Conservation (phyloP, 2,797 vertebrate species). For the Lepidocolaptes lacrymiger region DNA sequence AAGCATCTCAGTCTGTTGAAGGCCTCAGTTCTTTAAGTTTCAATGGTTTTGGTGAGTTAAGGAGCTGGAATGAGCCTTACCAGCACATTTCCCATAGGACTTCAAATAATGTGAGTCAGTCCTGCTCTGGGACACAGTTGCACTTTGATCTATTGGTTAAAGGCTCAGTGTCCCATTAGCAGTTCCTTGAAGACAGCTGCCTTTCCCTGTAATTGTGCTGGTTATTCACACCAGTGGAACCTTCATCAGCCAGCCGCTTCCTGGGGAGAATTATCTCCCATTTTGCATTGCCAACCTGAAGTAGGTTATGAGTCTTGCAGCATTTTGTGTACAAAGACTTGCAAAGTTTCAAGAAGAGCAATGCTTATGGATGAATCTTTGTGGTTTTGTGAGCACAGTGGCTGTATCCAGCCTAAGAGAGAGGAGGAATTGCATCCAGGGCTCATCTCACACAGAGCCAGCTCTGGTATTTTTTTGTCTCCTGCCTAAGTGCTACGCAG, state of each 20-base stretch:
- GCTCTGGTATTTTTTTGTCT: background rate
- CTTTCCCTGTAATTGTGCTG: constrained; percentile 48
- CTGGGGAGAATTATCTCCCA: constrained; percentile 8
- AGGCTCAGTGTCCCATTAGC: background rate
- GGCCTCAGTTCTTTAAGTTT: background rate
- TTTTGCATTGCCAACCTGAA: constrained; percentile 17
- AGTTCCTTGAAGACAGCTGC: background rate
- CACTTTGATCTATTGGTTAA: constrained; percentile 61
- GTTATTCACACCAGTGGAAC: constrained; percentile 37
- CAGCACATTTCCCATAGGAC: background rate
- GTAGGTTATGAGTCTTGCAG: background rate
- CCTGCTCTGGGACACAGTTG: background rate
- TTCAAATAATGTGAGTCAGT: background rate
- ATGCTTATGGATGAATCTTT: background rate
- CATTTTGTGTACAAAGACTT: background rate
- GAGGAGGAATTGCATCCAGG: background rate
- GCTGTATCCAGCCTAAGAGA: background rate
- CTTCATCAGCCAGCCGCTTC: constrained; percentile 10
- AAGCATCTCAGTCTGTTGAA: background rate
- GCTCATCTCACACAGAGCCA: background rate
- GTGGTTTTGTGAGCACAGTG: background rate
- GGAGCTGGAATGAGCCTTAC: constrained; percentile 1
- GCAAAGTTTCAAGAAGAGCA: background rate
- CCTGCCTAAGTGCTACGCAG: background rate
- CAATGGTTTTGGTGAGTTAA: background rate